Percentiles rank a stretch among this genome's conserved stretches.
phyloP scores from a whole-genome alignment of 2,797 vertebrate genomes.

The Cyprinodon diabolis region DNA sequence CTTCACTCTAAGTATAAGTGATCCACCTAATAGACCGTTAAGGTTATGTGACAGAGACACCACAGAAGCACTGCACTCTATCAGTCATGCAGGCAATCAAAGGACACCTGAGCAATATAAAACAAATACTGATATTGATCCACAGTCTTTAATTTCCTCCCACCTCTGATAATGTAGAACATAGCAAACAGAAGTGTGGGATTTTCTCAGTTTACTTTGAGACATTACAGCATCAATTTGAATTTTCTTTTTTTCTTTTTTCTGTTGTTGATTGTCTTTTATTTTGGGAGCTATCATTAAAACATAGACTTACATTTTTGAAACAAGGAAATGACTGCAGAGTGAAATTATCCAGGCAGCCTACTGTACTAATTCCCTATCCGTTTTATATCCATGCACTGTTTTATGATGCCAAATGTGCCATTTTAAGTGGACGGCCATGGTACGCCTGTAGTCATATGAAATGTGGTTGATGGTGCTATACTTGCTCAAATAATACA shows the following conservation, averaged over 20 bases:
- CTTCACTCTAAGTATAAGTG: slow-evolving; percentile 67
- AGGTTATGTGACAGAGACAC: slow-evolving; percentile 71
- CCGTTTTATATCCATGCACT: not conserved
- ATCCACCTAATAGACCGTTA: slow-evolving; percentile 64
- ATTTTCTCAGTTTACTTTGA: slow-evolving; percentile 61
- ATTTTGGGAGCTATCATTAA: slow-evolving; percentile 57
- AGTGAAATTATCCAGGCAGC: not conserved
- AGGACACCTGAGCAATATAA: slow-evolving; percentile 74
- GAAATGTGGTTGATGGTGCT: too few species aligned
- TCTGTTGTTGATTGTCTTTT: slow-evolving; percentile 57
- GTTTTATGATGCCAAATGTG: slow-evolving; percentile 14
- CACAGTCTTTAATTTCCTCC: slow-evolving; percentile 71
- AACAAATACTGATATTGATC: slow-evolving; percentile 80
- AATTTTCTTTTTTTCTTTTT: slow-evolving; percentile 64
- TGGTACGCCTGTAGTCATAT: not conserved
- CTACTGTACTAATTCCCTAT: slow-evolving; percentile 15
- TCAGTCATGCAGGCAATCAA: slow-evolving; percentile 69
- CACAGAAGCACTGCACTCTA: slow-evolving; percentile 59
- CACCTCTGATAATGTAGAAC: slow-evolving; percentile 67
- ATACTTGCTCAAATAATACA: too few species aligned
- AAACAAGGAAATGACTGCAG: slow-evolving; percentile 25
- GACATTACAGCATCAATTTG: slow-evolving; percentile 65
- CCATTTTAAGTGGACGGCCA: not conserved
- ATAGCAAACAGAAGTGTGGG: slow-evolving; percentile 55
- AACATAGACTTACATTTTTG: slow-evolving; percentile 43